These are phyloP conservation scores for Emydura subglobosa DNA, from an alignment of 2,113 vertebrate species.

Conservation along the genomic window DNA sequence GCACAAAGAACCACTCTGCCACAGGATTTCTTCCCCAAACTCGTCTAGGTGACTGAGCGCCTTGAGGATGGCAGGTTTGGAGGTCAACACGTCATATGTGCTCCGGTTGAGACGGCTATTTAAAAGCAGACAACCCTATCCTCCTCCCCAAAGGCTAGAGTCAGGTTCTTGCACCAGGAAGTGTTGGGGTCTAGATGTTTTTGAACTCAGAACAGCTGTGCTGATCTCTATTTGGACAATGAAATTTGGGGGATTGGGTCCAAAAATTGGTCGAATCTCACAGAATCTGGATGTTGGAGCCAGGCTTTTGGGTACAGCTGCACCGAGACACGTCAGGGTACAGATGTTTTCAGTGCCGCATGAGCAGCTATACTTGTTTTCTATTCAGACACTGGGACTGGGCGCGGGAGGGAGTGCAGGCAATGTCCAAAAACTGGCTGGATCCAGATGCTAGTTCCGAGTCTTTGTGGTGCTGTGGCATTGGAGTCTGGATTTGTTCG, in stretches of 20 bases:
- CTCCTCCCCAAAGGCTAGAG: neutral
- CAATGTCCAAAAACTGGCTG: neutral
- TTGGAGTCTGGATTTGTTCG: neutral
- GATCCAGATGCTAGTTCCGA: neutral
- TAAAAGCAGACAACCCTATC: neutral
- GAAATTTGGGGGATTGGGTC: neutral
- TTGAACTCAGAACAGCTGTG: neutral
- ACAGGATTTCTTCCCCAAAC: neutral
- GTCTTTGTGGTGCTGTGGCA: neutral
- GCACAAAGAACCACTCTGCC: neutral
- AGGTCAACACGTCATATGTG: neutral
- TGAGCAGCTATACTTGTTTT: neutral
- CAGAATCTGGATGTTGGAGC: neutral
- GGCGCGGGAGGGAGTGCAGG: too few species aligned
- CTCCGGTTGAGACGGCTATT: neutral
- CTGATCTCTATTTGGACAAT: neutral
- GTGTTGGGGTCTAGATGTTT: neutral
- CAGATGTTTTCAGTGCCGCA: slow-evolving; percentile 4
- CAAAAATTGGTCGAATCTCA: neutral
- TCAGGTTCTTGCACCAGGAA: neutral
- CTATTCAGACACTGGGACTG: neutral
- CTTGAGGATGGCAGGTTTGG: neutral
- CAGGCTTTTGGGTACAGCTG: neutral
- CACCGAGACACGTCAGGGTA: neutral
- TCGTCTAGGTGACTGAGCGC: neutral